Percentiles rank a stretch among this genome's conserved stretches.
These are phyloP conservation scores for Dendroctonus ponderosae DNA, from an alignment of 1,140 invertebrate species.

Conservation along the genomic window DNA sequence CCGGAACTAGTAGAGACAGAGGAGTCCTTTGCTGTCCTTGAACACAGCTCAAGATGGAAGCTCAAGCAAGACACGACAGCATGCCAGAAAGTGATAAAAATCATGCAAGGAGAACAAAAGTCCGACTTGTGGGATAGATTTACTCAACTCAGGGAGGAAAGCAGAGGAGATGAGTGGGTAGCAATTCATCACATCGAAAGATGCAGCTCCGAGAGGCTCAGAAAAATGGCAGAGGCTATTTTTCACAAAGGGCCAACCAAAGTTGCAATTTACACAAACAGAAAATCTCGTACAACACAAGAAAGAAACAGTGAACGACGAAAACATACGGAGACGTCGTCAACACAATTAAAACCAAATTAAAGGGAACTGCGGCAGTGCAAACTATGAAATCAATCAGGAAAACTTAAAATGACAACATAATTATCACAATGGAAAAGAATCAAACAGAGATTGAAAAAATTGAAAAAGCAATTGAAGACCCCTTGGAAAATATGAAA, in stretches of 20 bases:
- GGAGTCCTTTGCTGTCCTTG: slow-evolving; percentile 5
- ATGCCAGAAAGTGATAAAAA: slow-evolving; percentile 8
- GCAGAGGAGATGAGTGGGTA: not conserved
- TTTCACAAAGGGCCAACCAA: slow-evolving; percentile 7
- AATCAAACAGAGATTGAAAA: not conserved
- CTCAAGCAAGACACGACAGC: not conserved
- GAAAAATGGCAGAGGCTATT: slow-evolving; percentile 18
- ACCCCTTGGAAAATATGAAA: not conserved
- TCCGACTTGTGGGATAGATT: not conserved
- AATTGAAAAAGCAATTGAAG: not conserved
- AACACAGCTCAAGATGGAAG: not conserved
- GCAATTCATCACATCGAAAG: slow-evolving; percentile 10
- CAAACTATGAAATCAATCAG: not conserved
- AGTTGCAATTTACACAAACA: slow-evolving; percentile 10
- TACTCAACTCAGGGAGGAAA: slow-evolving; percentile 8
- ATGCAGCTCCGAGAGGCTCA: not conserved
- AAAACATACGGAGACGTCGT: slow-evolving; percentile 10
- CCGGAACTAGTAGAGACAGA: slow-evolving; percentile 12
- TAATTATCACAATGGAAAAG: slow-evolving; percentile 8
- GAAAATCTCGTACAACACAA: not conserved
- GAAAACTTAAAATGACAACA: not conserved
- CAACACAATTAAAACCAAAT: not conserved
- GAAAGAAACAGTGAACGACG: not conserved
- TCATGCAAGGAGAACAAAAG: not conserved
- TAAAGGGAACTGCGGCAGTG: slow-evolving; percentile 3